Conservation (phyloP, 2,113 vertebrate genomes). For the Anarrhichthys ocellatus region DNA sequence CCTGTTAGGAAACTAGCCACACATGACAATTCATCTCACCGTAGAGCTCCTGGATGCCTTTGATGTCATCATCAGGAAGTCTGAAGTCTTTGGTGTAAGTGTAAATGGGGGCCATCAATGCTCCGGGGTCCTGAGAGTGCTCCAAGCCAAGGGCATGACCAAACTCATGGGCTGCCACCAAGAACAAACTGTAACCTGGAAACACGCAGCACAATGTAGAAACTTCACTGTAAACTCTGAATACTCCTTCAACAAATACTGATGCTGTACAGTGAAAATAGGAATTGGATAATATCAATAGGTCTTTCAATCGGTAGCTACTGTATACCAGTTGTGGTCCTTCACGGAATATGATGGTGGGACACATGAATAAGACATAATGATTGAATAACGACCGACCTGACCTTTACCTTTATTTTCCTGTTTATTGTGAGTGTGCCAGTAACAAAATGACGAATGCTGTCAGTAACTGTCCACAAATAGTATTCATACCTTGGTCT, state of each 20-base stretch:
- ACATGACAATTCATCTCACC: conserved; percentile 80
- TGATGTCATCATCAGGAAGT: conserved; percentile 93
- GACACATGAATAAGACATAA: not conserved
- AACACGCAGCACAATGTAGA: not conserved
- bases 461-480: not conserved
- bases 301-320: not conserved
- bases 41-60: conserved; percentile 96
- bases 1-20: not conserved
- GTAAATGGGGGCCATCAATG: conserved; percentile 96
- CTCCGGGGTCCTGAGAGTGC: conserved; percentile 95
- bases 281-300: not conserved
- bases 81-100: conserved; percentile 95
- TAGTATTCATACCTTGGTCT: conserved; percentile 89
- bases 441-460: not conserved
- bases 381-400: not conserved
- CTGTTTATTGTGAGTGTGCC: not conserved
- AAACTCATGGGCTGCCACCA: conserved; percentile 98
- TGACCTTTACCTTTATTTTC: not conserved
- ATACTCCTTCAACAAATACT: not conserved
- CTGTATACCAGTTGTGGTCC: not conserved
- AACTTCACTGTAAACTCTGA: not conserved
- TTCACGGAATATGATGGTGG: not conserved
- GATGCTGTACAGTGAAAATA: not conserved
- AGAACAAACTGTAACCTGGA: conserved; percentile 96
- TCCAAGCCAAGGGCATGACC: conserved; percentile 97